Evolutionary conservation across 2,797 vertebrate species (phyloP), one percentile per base, ranked within the genome.

Genomic region (Urosaurus nigricauda): DNA sequence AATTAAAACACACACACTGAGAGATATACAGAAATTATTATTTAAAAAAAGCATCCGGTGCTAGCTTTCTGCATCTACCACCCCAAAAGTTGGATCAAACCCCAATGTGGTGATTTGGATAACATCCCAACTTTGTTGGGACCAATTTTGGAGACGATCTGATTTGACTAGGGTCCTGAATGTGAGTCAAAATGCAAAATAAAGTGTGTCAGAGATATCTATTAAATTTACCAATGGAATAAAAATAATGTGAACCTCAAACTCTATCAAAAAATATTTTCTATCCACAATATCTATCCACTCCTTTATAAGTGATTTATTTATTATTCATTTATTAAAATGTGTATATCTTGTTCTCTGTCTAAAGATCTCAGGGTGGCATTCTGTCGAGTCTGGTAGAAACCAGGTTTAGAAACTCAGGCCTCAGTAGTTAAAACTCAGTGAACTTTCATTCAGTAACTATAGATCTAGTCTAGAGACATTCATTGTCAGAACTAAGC

Each of bases 1-100:
- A 43, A 86, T 86, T 89, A 83, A 86, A 86, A 89, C 53, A 63
- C 83, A 80, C 70, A 83, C 47, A 13, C n/a, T 75, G 8, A 85
- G 2, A 63, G 29, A 85, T 16, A 75, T 2, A 81, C 40, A 80
- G 11, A 74, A 82, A 86, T 82, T 75, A 53, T 86, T 43, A 56
- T 35, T n/a, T n/a, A n/a, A 65, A 32, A 89, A 75, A 89, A 65
- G 19, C 68, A 75, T 89, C n/a, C 24, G 37, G 14, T 77, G 12
- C 8, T 77, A 77, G 24, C 2, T 4, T 26, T 43, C 14, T 77
- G 24, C 26, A 77, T 3, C 24, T 43, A 47, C 21, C 24, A 47
- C 9, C 40, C 13, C 37, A 77, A 47, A 40, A 43, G 5, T 40
- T 37, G 19, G 35, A 37, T 8, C 37, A 37, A 37, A 37, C 17